Conservation (phyloP, 2,113 vertebrate species). For the Poeciliopsis turrubarensis region DNA sequence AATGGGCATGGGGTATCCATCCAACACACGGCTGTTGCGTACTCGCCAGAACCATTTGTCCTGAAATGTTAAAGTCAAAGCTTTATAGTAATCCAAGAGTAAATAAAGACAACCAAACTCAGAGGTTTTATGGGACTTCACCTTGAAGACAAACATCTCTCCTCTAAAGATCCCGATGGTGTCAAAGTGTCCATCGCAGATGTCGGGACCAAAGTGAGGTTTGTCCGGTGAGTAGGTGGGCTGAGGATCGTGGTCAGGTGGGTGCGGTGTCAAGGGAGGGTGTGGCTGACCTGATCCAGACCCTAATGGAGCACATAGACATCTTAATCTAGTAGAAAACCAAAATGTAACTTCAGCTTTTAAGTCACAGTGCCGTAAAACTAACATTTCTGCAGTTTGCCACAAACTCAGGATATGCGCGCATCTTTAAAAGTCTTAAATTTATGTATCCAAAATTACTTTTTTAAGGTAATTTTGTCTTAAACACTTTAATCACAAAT, state of each 20-base stretch:
- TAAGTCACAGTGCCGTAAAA: too few relatives aligned
- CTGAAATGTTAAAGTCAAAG: conserved; percentile 40
- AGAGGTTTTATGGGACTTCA: conserved; percentile 33
- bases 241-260: conserved; percentile 52
- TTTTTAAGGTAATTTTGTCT: too few relatives aligned
- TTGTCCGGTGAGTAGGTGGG: conserved; percentile 72
- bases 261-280: conserved; percentile 67
- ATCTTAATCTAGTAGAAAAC: neutral
- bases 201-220: conserved; percentile 82
- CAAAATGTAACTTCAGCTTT: neutral
- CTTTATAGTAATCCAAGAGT: neutral
- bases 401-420: too few relatives aligned
- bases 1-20: conserved; percentile 91
- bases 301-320: conserved; percentile 54
- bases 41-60: conserved; percentile 92
- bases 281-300: conserved; percentile 62
- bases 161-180: conserved; percentile 87
- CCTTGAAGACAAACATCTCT: conserved; percentile 95
- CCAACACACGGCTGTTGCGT: conserved; percentile 86
- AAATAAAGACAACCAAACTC: neutral
- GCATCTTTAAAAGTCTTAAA: too few relatives aligned
- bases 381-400: neutral
- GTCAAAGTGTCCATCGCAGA: conserved; percentile 92
- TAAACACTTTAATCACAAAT: too few relatives aligned
- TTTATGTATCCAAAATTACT: too few relatives aligned